Evolutionary conservation across 2,888 invertebrate species (phyloP), one percentile per base, ranked within the genome.

Genomic region (Cybosia mesomella): DNA sequence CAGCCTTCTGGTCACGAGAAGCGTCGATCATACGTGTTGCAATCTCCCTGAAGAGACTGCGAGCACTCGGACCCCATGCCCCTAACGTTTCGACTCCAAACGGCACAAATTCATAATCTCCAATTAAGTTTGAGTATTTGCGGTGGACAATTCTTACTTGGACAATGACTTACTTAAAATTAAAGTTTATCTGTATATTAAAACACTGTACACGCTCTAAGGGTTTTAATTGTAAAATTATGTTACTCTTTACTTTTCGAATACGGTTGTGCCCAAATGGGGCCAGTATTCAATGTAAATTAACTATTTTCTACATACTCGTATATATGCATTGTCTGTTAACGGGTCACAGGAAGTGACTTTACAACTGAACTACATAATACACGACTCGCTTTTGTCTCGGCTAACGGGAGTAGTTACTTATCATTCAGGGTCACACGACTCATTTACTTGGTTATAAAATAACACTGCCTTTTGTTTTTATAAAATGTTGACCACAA

Each of bases 211-310:
- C 34, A 58, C 15, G 21, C 11, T 39, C 13, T 21, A 62, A 62
- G n/a, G 32, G 21, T 66, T 72, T 71, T 55, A 22, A 49, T 62
- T 65, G 53, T 67, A 67, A 61, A 70, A 68, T 72, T 75, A 66
- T 57, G 49, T 64, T 68, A 62, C 65, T 71, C 64, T 64, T 77
- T 80, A 61, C 61, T 82, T 82, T 79, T 82, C 76, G 83, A 83
- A 79, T 65, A 66, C 63, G 65, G 18, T 80, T 66, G 71, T 73
- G 71, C 34, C 72, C 72, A 74, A 66, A 71, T 70, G 64, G 77
- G 85, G 82, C 73, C 71, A 71, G 72, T 82, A 90, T 91, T 91
- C 88, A 88, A 92, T 91, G 91, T 85, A 90, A 91, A 91, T 90
- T 73, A 84, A 76, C 77, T 72, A 83, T 85, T 86, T 87, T 85